Evolutionary conservation across 1,140 invertebrate species (phyloP).

Genomic region (Agrilus planipennis): DNA sequence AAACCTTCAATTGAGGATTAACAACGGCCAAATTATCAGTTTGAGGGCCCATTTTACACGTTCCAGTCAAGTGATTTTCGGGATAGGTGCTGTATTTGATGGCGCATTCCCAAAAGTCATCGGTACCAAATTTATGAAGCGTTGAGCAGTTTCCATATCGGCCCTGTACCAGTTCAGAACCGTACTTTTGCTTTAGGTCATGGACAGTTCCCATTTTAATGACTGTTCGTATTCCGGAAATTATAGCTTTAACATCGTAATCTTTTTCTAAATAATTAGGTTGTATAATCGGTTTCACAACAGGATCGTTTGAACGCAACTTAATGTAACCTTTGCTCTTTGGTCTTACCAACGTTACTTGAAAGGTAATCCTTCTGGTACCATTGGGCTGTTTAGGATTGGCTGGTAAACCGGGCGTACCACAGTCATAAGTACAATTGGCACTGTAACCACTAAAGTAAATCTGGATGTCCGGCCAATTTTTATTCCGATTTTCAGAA

Average conservation of each 20-base stretch:
- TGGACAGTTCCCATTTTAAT: constrained; percentile 44
- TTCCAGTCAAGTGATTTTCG: constrained; percentile 2
- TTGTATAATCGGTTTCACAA: constrained; percentile 63
- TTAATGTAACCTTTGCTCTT: constrained; percentile 60
- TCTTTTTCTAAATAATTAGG: constrained; percentile 67
- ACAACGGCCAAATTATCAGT: background rate
- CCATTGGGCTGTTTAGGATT: background rate
- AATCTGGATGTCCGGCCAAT: no score
- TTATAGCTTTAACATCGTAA: constrained; percentile 41
- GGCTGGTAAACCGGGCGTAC: no score
- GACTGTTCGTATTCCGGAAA: constrained; percentile 28
- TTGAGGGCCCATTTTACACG: constrained; percentile 6
- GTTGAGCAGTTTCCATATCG: constrained; percentile 34
- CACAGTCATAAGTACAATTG: no score
- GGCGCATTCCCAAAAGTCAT: constrained; percentile 16
- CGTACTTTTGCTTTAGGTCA: constrained; percentile 44
- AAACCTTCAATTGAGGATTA: background rate
- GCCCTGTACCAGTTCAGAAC: no score
- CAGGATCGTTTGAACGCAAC: constrained; percentile 55
- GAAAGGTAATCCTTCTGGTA: constrained; percentile 3
- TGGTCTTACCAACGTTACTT: constrained; percentile 42
- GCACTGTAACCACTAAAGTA: no score
- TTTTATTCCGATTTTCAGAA: no score
- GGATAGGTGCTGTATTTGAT: constrained; percentile 4
- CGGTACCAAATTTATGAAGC: constrained; percentile 18